Percentiles rank a stretch among this genome's conserved stretches.
These are phyloP conservation scores for Ptyas mucosa DNA, from an alignment of 2,113 vertebrate genomes.

Conservation along the genomic window DNA sequence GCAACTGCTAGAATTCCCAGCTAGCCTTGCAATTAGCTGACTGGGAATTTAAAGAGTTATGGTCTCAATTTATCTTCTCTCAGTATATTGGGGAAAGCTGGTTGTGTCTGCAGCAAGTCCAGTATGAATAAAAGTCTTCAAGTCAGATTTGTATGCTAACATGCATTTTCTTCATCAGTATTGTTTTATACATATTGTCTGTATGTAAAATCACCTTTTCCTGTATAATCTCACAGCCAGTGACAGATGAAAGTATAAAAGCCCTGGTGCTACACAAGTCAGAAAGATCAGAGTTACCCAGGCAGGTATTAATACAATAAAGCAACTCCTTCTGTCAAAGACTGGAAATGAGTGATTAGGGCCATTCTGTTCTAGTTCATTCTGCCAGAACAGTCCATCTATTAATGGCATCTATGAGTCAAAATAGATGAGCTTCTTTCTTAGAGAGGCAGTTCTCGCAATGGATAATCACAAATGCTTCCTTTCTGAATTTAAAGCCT, in stretches of 20 bases:
- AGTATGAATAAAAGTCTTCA: neutral
- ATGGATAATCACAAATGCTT: conserved; percentile 7
- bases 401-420: conserved; percentile 54
- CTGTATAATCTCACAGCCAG: conserved; percentile 23
- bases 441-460: neutral
- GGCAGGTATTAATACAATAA: conserved; percentile 30
- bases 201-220: neutral
- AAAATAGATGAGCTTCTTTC: conserved; percentile 33
- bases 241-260: conserved; percentile 49
- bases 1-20: neutral
- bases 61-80: neutral
- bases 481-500: conserved; percentile 46
- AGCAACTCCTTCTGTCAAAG: conserved; percentile 45
- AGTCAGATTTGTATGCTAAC: neutral
- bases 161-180: conserved; percentile 31
- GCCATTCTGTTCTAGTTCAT: conserved; percentile 59
- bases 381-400: conserved; percentile 54
- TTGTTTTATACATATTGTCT: conserved; percentile 10
- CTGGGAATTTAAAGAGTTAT: neutral
- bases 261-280: neutral
- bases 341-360: conserved; percentile 65
- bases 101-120: neutral
- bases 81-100: neutral
- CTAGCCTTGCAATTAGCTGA: neutral
- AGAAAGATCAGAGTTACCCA: conserved; percentile 24